Percentiles rank a stretch among this genome's conserved stretches.
These are phyloP conservation scores for Rhinoptilus africanus DNA, from an alignment of 2,113 vertebrate species.

Conservation along the genomic window DNA sequence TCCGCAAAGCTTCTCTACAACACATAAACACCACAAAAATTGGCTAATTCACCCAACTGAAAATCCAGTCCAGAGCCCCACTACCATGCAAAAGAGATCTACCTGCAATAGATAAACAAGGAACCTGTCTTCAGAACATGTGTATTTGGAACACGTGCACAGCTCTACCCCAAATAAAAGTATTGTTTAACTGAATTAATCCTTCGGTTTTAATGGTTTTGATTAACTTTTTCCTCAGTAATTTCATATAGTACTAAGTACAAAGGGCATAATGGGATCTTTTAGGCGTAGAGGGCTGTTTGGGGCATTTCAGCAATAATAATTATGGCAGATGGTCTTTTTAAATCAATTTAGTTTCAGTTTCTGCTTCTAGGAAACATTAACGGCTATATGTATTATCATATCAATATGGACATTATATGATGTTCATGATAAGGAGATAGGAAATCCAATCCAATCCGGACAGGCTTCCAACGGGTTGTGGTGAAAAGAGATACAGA, in stretches of 20 bases:
- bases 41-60: not conserved
- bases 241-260: not conserved
- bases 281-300: not conserved
- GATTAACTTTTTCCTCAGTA: not conserved
- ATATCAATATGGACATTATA: not conserved
- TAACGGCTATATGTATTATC: not conserved
- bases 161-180: not conserved
- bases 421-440: not conserved
- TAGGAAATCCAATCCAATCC: not conserved
- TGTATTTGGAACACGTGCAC: fast-evolving
- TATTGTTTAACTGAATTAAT: not conserved
- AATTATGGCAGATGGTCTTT: not conserved
- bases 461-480: not conserved
- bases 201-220: not conserved
- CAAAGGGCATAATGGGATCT: not conserved
- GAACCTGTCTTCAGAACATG: not conserved
- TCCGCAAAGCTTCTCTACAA: not conserved
- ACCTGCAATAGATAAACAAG: not conserved
- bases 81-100: not conserved
- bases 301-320: not conserved
- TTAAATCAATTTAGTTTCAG: not conserved
- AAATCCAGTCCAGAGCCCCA: not conserved
- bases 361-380: not conserved
- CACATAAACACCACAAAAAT: not conserved
- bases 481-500: not conserved